Percentiles rank a stretch among this genome's conserved stretches.
Evolutionary conservation across 2,888 invertebrate species (phyloP).

Genomic region (Anarsia innoxiella): DNA sequence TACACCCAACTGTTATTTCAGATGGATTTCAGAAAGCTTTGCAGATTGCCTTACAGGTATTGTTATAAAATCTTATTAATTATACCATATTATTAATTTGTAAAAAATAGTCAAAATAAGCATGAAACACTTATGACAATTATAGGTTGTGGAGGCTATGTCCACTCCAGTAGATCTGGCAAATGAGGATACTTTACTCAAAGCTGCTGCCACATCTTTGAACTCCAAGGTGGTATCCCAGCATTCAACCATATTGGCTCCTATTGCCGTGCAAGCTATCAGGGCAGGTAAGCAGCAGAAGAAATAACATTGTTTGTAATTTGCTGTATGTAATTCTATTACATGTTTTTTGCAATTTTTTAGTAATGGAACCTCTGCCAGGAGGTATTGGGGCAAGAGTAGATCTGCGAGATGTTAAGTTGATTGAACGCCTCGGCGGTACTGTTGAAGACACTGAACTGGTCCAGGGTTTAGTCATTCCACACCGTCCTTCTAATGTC

Average conservation of each 20-base stretch:
- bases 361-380: constrained; percentile 70
- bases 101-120: no score
- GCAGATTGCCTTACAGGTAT: constrained; percentile 80
- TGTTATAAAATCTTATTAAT: background rate
- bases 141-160: constrained; percentile 86
- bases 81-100: background rate
- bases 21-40: constrained; percentile 95
- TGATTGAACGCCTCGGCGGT: constrained; percentile 97
- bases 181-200: constrained; percentile 90
- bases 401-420: constrained; percentile 95
- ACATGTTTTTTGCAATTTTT: constrained; percentile 8
- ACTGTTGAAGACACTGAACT: constrained; percentile 98
- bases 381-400: constrained; percentile 82
- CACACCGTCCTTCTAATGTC: constrained; percentile 89
- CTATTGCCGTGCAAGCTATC: constrained; percentile 98
- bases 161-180: constrained; percentile 88
- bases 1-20: constrained; percentile 98
- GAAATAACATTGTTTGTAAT: background rate
- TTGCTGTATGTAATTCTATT: no score
- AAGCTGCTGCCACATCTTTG: constrained; percentile 97
- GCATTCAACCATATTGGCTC: constrained; percentile 95
- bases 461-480: constrained; percentile 95
- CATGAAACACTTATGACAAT: constrained; percentile 4
- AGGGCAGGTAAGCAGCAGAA: constrained; percentile 81
- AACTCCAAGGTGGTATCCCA: constrained; percentile 99